These are phyloP conservation scores for Pseudoips prasinana DNA, from an alignment of 2,888 invertebrate species.

Conservation along the genomic window DNA sequence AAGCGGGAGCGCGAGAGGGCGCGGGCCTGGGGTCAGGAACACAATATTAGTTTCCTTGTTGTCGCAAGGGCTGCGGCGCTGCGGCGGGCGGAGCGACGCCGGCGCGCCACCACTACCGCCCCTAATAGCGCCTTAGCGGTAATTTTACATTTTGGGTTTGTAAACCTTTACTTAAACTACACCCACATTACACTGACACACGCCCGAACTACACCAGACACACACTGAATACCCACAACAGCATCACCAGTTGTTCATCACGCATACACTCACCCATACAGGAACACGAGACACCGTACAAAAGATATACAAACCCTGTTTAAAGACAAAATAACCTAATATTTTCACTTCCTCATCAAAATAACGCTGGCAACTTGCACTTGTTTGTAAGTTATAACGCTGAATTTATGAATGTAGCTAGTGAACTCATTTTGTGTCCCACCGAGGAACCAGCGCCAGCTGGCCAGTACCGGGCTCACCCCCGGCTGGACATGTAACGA, in stretches of 20 bases:
- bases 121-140: conserved; percentile 80
- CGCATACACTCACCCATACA: conserved; percentile 26
- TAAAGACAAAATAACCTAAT: conserved; percentile 54
- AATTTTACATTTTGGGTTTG: conserved; percentile 81
- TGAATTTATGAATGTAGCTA: conserved; percentile 46
- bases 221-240: conserved; percentile 28
- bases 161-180: conserved; percentile 80
- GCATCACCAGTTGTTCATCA: conserved; percentile 26
- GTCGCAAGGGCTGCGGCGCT: conserved; percentile 82
- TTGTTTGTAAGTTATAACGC: conserved; percentile 64
- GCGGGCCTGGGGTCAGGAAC: conserved; percentile 74
- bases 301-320: conserved; percentile 78
- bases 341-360: conserved; percentile 61
- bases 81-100: conserved; percentile 77
- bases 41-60: conserved; percentile 83
- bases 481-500: conserved; percentile 29
- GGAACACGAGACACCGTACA: conserved; percentile 42
- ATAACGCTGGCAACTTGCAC: conserved; percentile 72
- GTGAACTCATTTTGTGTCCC: conserved; percentile 30
- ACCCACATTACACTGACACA: conserved; percentile 40
- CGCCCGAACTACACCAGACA: conserved; percentile 19
- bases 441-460: conserved; percentile 22
- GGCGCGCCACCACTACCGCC: conserved; percentile 74
- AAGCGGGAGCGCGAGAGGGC: conserved; percentile 50
- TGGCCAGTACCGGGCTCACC: conserved; percentile 30